These are phyloP conservation scores for Tetraodon nigroviridis DNA, from an alignment of 2,113 vertebrate species.

Conservation along the genomic window DNA sequence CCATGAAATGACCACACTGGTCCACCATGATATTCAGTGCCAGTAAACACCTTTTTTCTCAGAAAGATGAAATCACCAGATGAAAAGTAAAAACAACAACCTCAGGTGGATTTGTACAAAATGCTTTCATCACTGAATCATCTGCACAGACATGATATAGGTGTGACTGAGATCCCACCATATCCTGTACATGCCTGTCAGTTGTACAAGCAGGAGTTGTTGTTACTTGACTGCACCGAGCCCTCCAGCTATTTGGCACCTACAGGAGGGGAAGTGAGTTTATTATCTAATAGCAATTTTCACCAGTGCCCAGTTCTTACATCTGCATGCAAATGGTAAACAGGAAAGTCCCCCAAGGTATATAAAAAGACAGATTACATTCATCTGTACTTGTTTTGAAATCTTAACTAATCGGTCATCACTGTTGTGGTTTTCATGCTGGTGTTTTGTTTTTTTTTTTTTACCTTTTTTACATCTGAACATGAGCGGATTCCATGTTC, in stretches of 20 bases:
- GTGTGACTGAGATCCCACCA: slow-evolving; percentile 54
- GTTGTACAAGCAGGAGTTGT: slow-evolving; percentile 58
- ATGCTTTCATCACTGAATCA: slow-evolving; percentile 34
- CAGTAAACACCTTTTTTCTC: slow-evolving; percentile 61
- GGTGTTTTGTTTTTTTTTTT: not conserved
- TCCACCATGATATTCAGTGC: slow-evolving; percentile 56
- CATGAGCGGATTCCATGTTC: slow-evolving; percentile 28
- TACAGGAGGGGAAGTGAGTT: slow-evolving; percentile 55
- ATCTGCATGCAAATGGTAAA: slow-evolving; percentile 50
- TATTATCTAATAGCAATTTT: slow-evolving; percentile 67
- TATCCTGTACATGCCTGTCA: slow-evolving; percentile 52
- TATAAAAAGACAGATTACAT: slow-evolving; percentile 25
- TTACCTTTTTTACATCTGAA: slow-evolving; percentile 1
- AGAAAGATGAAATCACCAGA: slow-evolving; percentile 54
- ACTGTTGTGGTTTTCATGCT: not conserved
- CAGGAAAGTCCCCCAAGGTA: slow-evolving; percentile 16
- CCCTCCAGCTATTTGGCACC: slow-evolving; percentile 63
- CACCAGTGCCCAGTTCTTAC: slow-evolving; percentile 35
- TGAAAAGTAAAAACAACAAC: slow-evolving; percentile 35
- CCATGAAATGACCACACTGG: slow-evolving; percentile 58
- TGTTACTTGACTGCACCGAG: slow-evolving; percentile 62
- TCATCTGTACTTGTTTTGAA: slow-evolving; percentile 13
- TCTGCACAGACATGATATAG: slow-evolving; percentile 28
- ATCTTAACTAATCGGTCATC: slow-evolving; percentile 12
- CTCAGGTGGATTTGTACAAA: slow-evolving; percentile 32